These are phyloP conservation scores for cattle (Bos taurus) DNA, from an alignment of 2,113 vertebrate species.

Conservation along the genomic window ARS-UCD2.0 NC_037344.1:9728001-9728500, in stretches of 20 bases:
- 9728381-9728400: not conserved
- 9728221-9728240: not conserved
- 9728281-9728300: not conserved
- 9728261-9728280: not conserved
- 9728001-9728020: not conserved
- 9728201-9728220: not conserved
- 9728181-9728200: not conserved
- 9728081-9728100: not conserved
- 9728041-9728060: not conserved
- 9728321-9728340: not conserved
- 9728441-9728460: not conserved
- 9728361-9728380: not conserved
- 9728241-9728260: not conserved
- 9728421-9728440: not conserved
- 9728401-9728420: not conserved
- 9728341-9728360: not conserved
- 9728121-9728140: not conserved
- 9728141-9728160: not conserved
- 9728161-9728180: not conserved
- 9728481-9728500: not conserved
- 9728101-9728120: not conserved
- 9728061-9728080: not conserved
- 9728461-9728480: not conserved
- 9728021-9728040: not conserved
- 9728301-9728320: not conserved